Base-by-base conservation (phyloP, 2,888 invertebrate genomes). In the Craniophora ligustri region DNA sequence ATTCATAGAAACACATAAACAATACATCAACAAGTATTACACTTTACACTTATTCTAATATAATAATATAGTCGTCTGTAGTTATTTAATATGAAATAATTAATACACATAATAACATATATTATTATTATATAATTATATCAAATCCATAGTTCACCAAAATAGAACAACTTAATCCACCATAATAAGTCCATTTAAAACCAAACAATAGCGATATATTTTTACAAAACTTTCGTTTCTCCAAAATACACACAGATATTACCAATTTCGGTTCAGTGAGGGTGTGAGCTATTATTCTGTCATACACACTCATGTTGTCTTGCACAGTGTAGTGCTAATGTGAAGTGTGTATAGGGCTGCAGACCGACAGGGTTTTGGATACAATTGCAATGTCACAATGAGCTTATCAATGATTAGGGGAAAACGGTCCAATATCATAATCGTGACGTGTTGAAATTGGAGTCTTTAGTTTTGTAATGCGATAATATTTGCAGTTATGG, bases 231-330 rank as follows among this genome's bases (percentile, higher is more conserved):
- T 49, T 66, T 57, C 45, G 15, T 58, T 57, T 51, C 21, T 46
- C 32, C 72, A 82, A 85, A 84, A 81, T 85, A 85, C 81, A 82
- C 79, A 78, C 64, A 81, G 77, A 85, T 87, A 86, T 84, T 84
- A 81, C 79, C 81, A 84, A 88, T 86, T 86, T 85, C 58, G 62
- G 62, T 78, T 67, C 70, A 77, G 69, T 58, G 78, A 81, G 91
- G 92, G 92, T 85, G 91, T 89, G 81, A 86, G 87, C 84, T 83
- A 92, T 92, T 92, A 91, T 88, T 75, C 90, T 91, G 92, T 92
- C 92, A 91, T 72, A 79, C 60, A 77, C 92, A 92, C 85, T 86
- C 85, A 80, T 81, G 79, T 80, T 78, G 82, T 84, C 83, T 75
- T 78, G 79, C 78, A 79, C 72, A 67, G 64, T n/a, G n/a, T 56